Evolutionary conservation across 2,888 invertebrate species (phyloP), one percentile per base, ranked within the genome.

Genomic region (Tenthredo mesomela): DNA sequence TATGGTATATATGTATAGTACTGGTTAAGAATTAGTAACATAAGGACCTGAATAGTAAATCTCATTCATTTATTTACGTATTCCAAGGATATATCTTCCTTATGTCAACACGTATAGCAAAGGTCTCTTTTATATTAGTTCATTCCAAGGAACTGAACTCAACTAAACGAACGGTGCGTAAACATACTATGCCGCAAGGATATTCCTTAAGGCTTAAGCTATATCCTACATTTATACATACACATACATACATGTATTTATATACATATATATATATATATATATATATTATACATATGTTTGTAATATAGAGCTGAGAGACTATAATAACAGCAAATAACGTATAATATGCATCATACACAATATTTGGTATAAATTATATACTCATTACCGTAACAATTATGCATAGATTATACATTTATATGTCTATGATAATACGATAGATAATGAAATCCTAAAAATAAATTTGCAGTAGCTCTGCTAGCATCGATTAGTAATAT

Each of bases 401-500:
- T 54, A 54, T 54, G 9, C 50, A 50, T 54, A 54, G 6, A 37
- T 1, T n/a, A 54, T 54, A 54, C n/a, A 6, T n/a, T n/a, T n/a
- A n/a, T 2, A 54, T n/a, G 7, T n/a, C 54, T 54, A n/a, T 54
- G n/a, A 54, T 54, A 54, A 54, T 54, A 54, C n/a, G n/a, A 18
- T 50, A 50, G 6, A 67, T 15, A 67, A 67, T 33, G 33, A 1
- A 33, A 67, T 67, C 18, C 67, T 33, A 18, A 33, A 33, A 67
- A 67, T 67, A 67, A 67, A 67, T 67, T 67, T 33, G 33, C 67
- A 33, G 29, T 25, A 61, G 61, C 54, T 54, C 54, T 18, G n/a
- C n/a, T 54, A 61, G 61, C 67, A 67, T 67, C 67, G 67, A 67
- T 67, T 33, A 67, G 61, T 29, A 25, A 61, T 61, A 33, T 67